These are phyloP conservation scores for Cryptus viduatorius DNA, from an alignment of 2,888 invertebrate genomes.

Conservation along the genomic window DNA sequence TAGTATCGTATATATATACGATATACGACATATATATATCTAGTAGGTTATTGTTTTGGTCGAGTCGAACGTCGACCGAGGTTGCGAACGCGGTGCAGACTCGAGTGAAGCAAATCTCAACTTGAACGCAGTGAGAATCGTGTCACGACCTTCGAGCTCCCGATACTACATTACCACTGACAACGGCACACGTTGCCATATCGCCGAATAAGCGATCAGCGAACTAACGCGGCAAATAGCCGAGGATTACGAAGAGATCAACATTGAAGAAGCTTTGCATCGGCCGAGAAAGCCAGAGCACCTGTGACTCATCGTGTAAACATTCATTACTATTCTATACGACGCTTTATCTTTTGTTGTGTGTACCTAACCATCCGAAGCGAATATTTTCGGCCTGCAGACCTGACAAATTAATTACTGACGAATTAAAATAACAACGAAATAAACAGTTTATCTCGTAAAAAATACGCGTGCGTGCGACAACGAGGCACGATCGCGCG, in stretches of 20 bases:
- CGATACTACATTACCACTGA: conserved; percentile 9
- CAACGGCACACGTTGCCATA: conserved; percentile 3
- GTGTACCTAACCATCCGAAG: neutral
- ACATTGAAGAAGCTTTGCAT: conserved; percentile 1
- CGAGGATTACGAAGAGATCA: neutral
- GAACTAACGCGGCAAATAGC: conserved; percentile 3
- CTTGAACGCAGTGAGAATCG: conserved; percentile 49
- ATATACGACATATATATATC: neutral
- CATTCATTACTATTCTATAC: neutral
- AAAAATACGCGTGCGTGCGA: neutral
- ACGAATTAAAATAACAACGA: neutral
- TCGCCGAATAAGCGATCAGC: conserved; percentile 18
- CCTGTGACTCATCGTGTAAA: conserved; percentile 18
- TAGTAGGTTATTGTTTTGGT: neutral
- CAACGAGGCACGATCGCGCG: conserved; percentile 1
- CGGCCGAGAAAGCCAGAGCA: conserved; percentile 4
- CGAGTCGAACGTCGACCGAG: neutral
- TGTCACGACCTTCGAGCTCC: conserved; percentile 56
- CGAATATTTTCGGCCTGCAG: neutral
- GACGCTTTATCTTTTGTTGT: conserved; percentile 6
- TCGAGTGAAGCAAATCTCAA: conserved; percentile 27
- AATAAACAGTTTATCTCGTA: neutral
- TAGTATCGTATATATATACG: too few relatives aligned
- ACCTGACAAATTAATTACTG: neutral
- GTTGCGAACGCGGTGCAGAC: conserved; percentile 14